A percentile compares a stretch with the other conserved stretches of the same genome.
phyloP scores from a whole-genome alignment of 1,140 invertebrate genomes.

The Dreissena rostriformis region DNA sequence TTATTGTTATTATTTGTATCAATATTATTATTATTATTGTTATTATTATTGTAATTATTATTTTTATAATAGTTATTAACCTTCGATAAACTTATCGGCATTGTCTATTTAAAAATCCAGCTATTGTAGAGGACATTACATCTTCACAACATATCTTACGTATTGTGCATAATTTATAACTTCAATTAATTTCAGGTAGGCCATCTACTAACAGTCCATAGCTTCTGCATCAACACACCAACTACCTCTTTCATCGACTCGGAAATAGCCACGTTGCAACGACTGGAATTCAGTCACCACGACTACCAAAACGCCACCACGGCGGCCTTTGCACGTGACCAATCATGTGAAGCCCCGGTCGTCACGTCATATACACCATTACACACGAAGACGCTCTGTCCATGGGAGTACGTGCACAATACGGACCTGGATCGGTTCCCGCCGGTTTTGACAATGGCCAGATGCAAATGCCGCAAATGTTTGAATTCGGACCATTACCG shows the following conservation, averaged over 20 bases:
- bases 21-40: too few species aligned
- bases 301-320: constrained; percentile 36
- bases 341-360: constrained; percentile 7
- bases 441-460: constrained; percentile 32
- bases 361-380: constrained; percentile 18
- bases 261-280: constrained; percentile 24
- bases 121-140: too few species aligned
- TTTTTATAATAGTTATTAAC: too few species aligned
- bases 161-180: too few species aligned
- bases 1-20: too few species aligned
- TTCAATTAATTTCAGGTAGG: neutral
- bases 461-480: constrained; percentile 43
- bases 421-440: constrained; percentile 38
- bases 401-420: constrained; percentile 48
- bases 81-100: too few species aligned
- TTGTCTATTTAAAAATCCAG: too few species aligned
- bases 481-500: constrained; percentile 25
- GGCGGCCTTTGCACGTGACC: constrained; percentile 14
- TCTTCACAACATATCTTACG: too few species aligned
- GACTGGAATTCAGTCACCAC: constrained; percentile 3
- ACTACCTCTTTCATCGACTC: constrained; percentile 24
- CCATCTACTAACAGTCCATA: neutral
- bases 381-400: constrained; percentile 38
- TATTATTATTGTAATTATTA: too few species aligned
- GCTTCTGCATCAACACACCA: constrained; percentile 33